Percentiles rank a stretch among this genome's conserved stretches.
These are phyloP conservation scores for Melanostigma gelatinosum DNA, from an alignment of 2,113 vertebrate species.

Conservation along the genomic window DNA sequence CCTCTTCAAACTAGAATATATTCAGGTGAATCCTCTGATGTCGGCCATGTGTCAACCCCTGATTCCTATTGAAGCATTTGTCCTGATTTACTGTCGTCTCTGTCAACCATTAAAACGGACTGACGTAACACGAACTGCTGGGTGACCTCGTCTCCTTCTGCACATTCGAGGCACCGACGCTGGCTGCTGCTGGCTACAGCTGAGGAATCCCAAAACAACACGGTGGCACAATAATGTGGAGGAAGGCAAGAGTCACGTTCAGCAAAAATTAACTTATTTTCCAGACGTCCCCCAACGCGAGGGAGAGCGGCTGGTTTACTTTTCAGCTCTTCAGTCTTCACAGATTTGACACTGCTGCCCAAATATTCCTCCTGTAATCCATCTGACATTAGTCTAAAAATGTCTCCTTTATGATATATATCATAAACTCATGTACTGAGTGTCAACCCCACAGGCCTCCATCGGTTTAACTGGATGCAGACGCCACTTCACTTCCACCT, in stretches of 20 bases:
- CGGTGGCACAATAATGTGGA: conserved; percentile 25
- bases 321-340: conserved; percentile 9
- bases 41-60: conserved; percentile 31
- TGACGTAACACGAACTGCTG: conserved; percentile 52
- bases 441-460: neutral
- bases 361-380: neutral
- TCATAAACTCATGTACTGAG: neutral
- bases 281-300: conserved; percentile 24
- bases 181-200: conserved; percentile 28
- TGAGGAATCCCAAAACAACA: conserved; percentile 57
- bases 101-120: conserved; percentile 40
- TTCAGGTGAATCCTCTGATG: conserved; percentile 30
- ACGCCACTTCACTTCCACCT: neutral
- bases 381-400: neutral
- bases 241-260: conserved; percentile 24
- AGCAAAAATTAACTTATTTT: conserved; percentile 15
- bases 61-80: conserved; percentile 36
- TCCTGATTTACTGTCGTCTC: conserved; percentile 44
- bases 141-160: conserved; percentile 45
- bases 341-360: neutral
- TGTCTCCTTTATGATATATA: neutral
- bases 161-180: conserved; percentile 8
- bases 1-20: conserved; percentile 7
- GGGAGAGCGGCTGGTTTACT: neutral
- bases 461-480: neutral